Base-by-base conservation (phyloP, 2,797 vertebrate genomes). In the Gymnothorax reevesii region DNA sequence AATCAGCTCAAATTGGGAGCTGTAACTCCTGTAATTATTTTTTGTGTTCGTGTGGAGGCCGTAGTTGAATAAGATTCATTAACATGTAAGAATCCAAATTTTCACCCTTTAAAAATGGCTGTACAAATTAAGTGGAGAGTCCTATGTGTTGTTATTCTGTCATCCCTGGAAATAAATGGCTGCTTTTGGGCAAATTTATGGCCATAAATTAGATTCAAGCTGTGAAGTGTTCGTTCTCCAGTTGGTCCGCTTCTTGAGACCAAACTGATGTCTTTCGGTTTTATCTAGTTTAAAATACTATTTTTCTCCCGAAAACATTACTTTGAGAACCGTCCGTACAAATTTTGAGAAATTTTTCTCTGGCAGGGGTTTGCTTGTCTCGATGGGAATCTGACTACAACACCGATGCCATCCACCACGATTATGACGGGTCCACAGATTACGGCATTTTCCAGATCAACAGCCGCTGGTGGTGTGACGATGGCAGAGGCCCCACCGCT, bases 361-460 rank as follows among this genome's bases (percentile, higher is more conserved):
- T 88, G 8, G 13, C 69, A 94, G 95, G 97, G 97, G 84, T 97
- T 55, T 97, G 96, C 88, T 91, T 97, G 87, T 90, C 90, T 57
- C 17, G 88, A 5, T 88, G 89, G 12, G 91, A 97, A 82, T 96
- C 94, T 0, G 0, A 1, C 0, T 96, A 91, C 88, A 93, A 92
- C 84, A 93, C 86, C 0, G 0, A 0, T 0, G 91, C 90, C 25
- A 90, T 1, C 84, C 94, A 94, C 57, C 57, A 17, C 49, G 95
- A 97, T 89, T 5, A 0, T 0, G 93, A 96, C 0, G 90, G 94
- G 12, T 97, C 96, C 87, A 96, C 93, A 0, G 87, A 95, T 91
- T 95, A 91, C 0, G 90, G 94, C 62, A 92, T 95, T 89, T 96
- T 96, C 90, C 96, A 96, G 95, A 96, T 96, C 90, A 96, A 96